These are phyloP conservation scores for Mareca strepera DNA, from an alignment of 2,797 vertebrate species.

Conservation along the genomic window DNA sequence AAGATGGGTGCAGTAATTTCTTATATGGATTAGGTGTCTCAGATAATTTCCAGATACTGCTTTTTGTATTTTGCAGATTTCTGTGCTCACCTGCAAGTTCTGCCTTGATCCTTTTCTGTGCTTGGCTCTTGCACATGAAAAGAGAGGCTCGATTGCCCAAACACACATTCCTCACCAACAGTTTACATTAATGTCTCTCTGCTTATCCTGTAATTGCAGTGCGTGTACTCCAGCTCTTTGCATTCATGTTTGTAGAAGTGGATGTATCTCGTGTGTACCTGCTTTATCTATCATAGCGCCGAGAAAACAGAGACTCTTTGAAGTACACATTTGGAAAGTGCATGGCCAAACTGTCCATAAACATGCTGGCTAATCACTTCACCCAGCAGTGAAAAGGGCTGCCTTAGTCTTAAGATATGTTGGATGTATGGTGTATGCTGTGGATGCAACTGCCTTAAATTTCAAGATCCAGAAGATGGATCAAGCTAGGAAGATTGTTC, in stretches of 20 bases:
- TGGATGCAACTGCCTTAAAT: not conserved
- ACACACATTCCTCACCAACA: constrained; percentile 50
- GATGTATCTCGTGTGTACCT: constrained; percentile 17
- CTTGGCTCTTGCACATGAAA: not conserved
- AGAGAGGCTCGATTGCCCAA: constrained; percentile 14
- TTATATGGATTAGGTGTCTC: constrained; percentile 5
- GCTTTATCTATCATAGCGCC: constrained; percentile 36
- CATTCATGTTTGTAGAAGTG: not conserved
- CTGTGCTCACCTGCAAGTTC: constrained; percentile 29
- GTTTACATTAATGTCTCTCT: constrained; percentile 56
- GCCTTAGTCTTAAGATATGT: not conserved
- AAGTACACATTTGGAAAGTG: constrained; percentile 23
- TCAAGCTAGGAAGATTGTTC: not conserved
- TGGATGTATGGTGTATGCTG: not conserved
- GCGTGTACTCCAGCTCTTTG: not conserved
- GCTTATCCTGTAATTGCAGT: constrained; percentile 47
- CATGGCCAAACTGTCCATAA: not conserved
- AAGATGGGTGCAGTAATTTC: not conserved
- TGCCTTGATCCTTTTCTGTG: constrained; percentile 23
- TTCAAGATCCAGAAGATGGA: constrained; percentile 5
- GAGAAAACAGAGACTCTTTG: constrained; percentile 43
- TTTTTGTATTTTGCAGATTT: constrained; percentile 20
- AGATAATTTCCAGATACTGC: constrained; percentile 21
- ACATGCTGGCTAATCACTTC: not conserved
- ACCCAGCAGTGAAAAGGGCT: not conserved